Evolutionary conservation across 2,797 vertebrate species (phyloP).

Genomic region (Rhinella marina): DNA sequence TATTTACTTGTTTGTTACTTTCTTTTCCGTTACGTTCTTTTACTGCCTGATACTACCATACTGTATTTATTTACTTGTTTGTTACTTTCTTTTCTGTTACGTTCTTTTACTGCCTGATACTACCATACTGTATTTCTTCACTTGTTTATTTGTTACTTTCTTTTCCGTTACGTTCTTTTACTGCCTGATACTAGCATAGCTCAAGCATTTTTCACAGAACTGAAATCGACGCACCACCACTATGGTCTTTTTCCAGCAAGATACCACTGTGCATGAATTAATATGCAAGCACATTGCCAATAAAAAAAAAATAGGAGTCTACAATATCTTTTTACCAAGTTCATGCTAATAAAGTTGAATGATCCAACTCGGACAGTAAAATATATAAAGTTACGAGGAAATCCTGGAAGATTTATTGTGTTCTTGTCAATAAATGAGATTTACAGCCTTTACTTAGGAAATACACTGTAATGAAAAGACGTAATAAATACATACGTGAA

Average conservation of each 20-base stretch:
- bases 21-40: background rate
- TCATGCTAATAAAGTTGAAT: background rate
- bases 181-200: background rate
- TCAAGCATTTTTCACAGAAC: background rate
- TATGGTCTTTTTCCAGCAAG: background rate
- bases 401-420: background rate
- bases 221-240: background rate
- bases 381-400: background rate
- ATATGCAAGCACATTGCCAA: background rate
- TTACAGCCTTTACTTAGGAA: slow-evolving; percentile 17
- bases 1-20: background rate
- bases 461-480: background rate
- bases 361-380: background rate
- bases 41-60: background rate
- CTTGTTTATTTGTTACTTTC: background rate
- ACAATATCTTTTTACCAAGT: background rate
- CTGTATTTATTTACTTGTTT: no score
- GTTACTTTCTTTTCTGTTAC: no score
- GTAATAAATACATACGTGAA: slow-evolving; percentile 62
- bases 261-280: background rate
- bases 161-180: background rate
- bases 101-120: no score
- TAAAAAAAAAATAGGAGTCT: background rate
- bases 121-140: no score
- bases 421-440: background rate